These are phyloP conservation scores for Tenualosa thibaudeaui DNA, from an alignment of 2,797 vertebrate species.

Conservation along the genomic window DNA sequence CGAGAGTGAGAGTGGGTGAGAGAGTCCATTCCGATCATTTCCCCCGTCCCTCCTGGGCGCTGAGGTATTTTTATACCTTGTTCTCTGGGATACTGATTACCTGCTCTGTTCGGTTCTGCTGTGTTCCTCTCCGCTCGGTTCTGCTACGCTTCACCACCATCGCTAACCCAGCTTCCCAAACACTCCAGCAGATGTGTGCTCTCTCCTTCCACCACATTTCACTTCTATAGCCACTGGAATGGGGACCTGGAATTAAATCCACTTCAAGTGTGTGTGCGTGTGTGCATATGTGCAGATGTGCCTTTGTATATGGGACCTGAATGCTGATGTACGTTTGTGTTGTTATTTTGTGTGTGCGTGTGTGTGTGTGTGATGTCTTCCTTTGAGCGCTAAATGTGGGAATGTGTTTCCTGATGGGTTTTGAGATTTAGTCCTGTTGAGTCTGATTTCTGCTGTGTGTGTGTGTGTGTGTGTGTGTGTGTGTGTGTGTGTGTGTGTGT, in stretches of 20 bases:
- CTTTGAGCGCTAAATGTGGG: not conserved
- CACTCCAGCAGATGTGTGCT: constrained; percentile 66
- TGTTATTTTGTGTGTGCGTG: not conserved
- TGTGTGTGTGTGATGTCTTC: not conserved
- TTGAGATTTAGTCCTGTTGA: not conserved
- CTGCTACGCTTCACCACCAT: not conserved
- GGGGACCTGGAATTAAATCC: constrained; percentile 53
- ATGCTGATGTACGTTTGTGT: not conserved
- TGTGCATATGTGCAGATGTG: not conserved
- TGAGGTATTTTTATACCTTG: constrained; percentile 60
- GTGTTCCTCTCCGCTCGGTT: not conserved
- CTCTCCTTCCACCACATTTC: constrained; percentile 66
- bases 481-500: not conserved
- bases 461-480: not conserved
- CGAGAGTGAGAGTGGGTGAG: not conserved
- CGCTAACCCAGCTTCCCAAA: constrained; percentile 45
- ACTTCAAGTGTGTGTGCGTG: constrained; percentile 20
- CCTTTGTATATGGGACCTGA: not conserved
- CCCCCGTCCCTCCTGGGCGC: constrained; percentile 41
- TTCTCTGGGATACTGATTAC: constrained; percentile 62
- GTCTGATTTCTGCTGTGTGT: not conserved
- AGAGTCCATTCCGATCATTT: constrained; percentile 53
- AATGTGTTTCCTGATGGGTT: not conserved
- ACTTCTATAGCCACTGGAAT: constrained; percentile 63
- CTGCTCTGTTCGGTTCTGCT: constrained; percentile 42